Evolutionary conservation across 2,888 invertebrate species (phyloP).

Genomic region (Andrena dorsata): DNA sequence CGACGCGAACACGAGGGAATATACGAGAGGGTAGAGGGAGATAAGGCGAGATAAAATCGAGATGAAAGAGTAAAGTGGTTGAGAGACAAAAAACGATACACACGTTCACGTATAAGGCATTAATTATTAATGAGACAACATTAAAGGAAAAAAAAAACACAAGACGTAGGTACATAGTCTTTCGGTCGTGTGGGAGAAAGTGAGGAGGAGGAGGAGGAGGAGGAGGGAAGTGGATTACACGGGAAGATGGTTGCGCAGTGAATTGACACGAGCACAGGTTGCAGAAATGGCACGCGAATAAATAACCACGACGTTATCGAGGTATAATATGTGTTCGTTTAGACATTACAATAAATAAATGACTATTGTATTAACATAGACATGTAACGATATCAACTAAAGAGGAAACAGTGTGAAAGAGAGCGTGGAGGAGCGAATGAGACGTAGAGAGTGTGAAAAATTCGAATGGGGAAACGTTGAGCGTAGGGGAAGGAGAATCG

Average conservation of each 20-base stretch:
- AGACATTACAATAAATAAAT: conserved; percentile 81
- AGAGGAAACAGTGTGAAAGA: conserved; percentile 8
- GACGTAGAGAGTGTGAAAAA: not conserved
- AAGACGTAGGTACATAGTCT: conserved; percentile 26
- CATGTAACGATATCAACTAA: conserved; percentile 66
- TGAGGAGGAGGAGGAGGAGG: conserved; percentile 19
- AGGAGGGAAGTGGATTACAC: conserved; percentile 1
- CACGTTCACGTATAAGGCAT: conserved; percentile 26
- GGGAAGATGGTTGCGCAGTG: not conserved
- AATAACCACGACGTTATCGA: conserved; percentile 79
- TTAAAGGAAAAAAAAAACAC: conserved; percentile 6
- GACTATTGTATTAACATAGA: conserved; percentile 78
- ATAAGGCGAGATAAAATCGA: conserved; percentile 11
- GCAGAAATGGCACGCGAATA: conserved; percentile 50
- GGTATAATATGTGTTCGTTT: conserved; percentile 84
- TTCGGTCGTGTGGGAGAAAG: conserved; percentile 13
- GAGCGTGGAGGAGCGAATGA: conserved; percentile 24
- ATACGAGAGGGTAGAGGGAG: not conserved
- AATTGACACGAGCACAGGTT: conserved; percentile 21
- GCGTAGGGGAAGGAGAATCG: conserved; percentile 1
- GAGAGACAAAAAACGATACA: not conserved
- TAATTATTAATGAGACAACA: conserved; percentile 19
- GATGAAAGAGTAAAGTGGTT: not conserved
- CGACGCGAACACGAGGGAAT: not conserved
- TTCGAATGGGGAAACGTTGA: conserved; percentile 15